phyloP scores from a whole-genome alignment of 2,888 invertebrate genomes.

The Drosophila algonquin region DNA sequence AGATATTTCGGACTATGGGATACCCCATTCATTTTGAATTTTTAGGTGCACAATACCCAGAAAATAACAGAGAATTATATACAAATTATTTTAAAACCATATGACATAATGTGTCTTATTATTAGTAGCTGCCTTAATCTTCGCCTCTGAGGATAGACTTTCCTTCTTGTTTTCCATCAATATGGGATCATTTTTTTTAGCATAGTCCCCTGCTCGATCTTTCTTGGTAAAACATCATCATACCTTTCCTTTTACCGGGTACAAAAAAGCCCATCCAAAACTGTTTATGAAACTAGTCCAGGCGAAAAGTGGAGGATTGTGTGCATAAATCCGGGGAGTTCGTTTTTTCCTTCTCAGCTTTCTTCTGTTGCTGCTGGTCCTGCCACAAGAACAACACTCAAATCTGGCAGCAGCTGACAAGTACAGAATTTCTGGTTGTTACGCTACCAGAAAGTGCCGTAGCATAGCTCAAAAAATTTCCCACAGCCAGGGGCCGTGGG shows the following conservation, averaged over 20 bases:
- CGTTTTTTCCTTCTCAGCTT: conserved; percentile 6
- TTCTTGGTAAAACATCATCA: too few species aligned
- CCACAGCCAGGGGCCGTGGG: neutral
- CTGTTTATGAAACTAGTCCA: neutral
- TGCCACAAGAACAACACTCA: conserved; percentile 30
- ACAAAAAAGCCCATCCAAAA: too few species aligned
- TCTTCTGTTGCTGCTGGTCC: conserved; percentile 20
- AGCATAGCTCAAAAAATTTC: conserved; percentile 56
- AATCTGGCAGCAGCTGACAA: conserved; percentile 77
- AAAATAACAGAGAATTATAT: conserved; percentile 7
- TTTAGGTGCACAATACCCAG: too few species aligned
- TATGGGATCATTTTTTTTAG: too few species aligned
- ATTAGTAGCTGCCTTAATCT: too few species aligned
- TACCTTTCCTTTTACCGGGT: neutral
- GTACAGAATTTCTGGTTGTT: conserved; percentile 63
- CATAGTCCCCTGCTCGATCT: too few species aligned
- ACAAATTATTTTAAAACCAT: too few species aligned
- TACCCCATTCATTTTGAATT: too few species aligned
- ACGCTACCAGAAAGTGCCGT: conserved; percentile 41
- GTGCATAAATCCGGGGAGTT: neutral
- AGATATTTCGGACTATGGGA: too few species aligned
- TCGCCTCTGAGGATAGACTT: too few species aligned
- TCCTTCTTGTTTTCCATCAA: too few species aligned
- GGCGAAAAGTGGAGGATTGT: conserved; percentile 49
- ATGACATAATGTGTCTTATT: too few species aligned